These are phyloP conservation scores for Hippocampus abdominalis DNA, from an alignment of 2,113 vertebrate species.

Conservation along the genomic window DNA sequence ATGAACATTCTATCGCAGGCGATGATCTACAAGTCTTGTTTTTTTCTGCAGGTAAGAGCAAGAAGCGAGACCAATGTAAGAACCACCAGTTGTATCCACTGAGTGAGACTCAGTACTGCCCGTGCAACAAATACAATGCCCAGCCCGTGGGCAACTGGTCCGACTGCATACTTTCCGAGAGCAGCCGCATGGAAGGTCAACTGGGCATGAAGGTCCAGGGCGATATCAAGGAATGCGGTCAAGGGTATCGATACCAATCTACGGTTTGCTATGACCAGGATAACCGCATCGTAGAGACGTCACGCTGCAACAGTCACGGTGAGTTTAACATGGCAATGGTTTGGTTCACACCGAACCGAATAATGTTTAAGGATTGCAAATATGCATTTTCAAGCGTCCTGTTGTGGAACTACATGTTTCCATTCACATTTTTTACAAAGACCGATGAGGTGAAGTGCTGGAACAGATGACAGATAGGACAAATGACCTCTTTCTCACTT, in stretches of 20 bases:
- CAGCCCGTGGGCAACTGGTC: constrained; percentile 98
- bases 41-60: constrained; percentile 85
- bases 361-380: too few relatives aligned
- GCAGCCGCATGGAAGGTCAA: constrained; percentile 76
- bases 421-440: too few relatives aligned
- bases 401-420: too few relatives aligned
- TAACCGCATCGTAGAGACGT: constrained; percentile 87
- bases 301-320: constrained; percentile 96
- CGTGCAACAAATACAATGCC: constrained; percentile 92
- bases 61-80: constrained; percentile 92
- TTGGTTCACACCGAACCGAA: too few relatives aligned
- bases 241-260: constrained; percentile 94
- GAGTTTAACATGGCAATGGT: constrained; percentile 14
- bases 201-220: constrained; percentile 88
- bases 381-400: too few relatives aligned
- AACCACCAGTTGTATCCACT: constrained; percentile 88
- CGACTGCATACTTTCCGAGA: constrained; percentile 91
- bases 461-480: too few relatives aligned
- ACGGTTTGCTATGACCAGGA: constrained; percentile 97
- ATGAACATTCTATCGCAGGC: not conserved
- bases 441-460: too few relatives aligned
- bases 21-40: not conserved
- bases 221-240: constrained; percentile 91
- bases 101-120: constrained; percentile 92
- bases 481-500: too few relatives aligned